These are phyloP conservation scores for Tangara arthus DNA, from an alignment of 2,797 vertebrate species.

Conservation along the genomic window DNA sequence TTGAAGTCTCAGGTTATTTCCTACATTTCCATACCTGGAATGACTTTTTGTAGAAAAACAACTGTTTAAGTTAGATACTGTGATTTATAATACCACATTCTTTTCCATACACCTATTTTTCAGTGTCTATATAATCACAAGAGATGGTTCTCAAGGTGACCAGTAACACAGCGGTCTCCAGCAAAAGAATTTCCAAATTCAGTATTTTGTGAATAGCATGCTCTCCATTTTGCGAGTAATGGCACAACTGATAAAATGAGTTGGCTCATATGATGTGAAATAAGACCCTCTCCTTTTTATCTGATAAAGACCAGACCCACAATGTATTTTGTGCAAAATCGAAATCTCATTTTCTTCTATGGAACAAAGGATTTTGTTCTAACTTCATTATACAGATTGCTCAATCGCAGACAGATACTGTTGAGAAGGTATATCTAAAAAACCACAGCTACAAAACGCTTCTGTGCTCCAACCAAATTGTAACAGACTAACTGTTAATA, in stretches of 20 bases:
- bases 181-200: neutral
- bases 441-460: neutral
- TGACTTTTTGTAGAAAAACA: slow-evolving; percentile 50
- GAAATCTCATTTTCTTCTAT: neutral
- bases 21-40: slow-evolving; percentile 33
- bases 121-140: neutral
- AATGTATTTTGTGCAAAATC: neutral
- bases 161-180: neutral
- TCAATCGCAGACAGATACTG: neutral
- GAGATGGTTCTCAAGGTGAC: neutral
- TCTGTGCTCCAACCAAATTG: neutral
- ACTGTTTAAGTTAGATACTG: neutral
- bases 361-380: neutral
- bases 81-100: fast-evolving
- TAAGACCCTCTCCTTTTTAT: neutral
- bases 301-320: neutral
- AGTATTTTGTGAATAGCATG: neutral
- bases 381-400: neutral
- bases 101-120: neutral
- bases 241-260: neutral
- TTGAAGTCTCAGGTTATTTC: neutral
- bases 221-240: neutral
- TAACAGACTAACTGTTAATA: neutral
- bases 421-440: neutral
- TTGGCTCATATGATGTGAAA: neutral